Conservation (phyloP, 2,113 vertebrate genomes). For the Carettochelys insculpta region DNA sequence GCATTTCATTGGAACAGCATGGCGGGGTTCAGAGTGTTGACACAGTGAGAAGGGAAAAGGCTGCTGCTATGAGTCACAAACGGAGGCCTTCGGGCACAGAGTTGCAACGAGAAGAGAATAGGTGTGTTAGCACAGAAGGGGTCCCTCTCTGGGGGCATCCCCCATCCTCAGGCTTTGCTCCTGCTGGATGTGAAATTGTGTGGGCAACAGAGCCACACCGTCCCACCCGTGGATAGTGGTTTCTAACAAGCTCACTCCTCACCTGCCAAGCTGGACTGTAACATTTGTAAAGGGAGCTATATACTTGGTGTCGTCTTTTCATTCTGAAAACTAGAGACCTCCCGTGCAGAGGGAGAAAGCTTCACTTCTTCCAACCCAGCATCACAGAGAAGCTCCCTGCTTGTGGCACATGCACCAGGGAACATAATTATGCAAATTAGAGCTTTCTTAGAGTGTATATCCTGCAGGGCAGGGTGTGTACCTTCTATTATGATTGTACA, state of each 20-base stretch:
- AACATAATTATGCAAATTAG: background rate
- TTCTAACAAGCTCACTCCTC: background rate
- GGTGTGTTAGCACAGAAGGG: background rate
- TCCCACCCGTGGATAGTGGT: background rate
- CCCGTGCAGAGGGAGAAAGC: background rate
- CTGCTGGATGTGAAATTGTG: background rate
- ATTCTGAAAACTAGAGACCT: background rate
- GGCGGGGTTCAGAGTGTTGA: background rate
- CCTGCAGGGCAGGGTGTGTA: background rate
- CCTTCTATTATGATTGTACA: background rate
- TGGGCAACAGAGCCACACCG: background rate
- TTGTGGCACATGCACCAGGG: background rate
- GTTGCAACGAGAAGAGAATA: background rate
- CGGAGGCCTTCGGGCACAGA: background rate
- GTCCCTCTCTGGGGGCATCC: background rate
- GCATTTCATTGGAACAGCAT: background rate
- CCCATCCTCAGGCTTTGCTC: background rate
- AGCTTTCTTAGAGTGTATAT: background rate
- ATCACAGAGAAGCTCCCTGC: background rate
- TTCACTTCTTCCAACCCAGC: background rate
- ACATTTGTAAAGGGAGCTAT: background rate
- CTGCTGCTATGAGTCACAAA: background rate
- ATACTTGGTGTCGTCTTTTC: background rate
- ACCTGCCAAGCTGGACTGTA: background rate
- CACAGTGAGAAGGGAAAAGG: background rate